Conservation (phyloP, 2,797 vertebrate genomes). For the Pagetopsis macropterus region DNA sequence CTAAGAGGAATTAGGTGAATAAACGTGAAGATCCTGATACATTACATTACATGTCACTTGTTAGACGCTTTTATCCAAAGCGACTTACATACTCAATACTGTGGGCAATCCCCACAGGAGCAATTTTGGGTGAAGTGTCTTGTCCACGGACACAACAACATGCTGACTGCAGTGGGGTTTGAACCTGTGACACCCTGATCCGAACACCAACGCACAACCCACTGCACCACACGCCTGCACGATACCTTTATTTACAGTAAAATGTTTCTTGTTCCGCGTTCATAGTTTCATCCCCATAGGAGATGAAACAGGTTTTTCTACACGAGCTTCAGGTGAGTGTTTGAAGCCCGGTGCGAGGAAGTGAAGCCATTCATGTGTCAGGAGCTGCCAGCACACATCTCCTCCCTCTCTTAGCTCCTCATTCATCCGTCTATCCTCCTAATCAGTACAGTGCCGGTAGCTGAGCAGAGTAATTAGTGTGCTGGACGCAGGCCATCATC, state of each 20-base stretch:
- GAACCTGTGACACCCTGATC: no score
- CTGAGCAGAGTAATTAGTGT: conserved; percentile 56
- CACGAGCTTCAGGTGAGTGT: conserved; percentile 14
- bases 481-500: conserved; percentile 61
- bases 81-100: no score
- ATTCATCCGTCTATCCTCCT: conserved; percentile 49
- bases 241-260: conserved; percentile 14
- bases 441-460: conserved; percentile 46
- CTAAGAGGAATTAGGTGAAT: conserved; percentile 1
- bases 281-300: conserved; percentile 15
- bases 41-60: no score
- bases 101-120: no score
- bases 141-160: no score
- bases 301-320: conserved; percentile 50
- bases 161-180: no score
- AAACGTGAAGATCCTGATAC: neutral
- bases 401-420: conserved; percentile 40
- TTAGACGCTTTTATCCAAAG: no score
- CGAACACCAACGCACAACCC: no score
- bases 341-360: conserved; percentile 19
- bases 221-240: no score
- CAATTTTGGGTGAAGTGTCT: no score
- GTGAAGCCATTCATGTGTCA: conserved; percentile 31
- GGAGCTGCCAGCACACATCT: conserved; percentile 34
- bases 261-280: conserved; percentile 14